These are phyloP conservation scores for Syrmaticus mikado DNA, from an alignment of 2,113 vertebrate species.

Conservation along the genomic window DNA sequence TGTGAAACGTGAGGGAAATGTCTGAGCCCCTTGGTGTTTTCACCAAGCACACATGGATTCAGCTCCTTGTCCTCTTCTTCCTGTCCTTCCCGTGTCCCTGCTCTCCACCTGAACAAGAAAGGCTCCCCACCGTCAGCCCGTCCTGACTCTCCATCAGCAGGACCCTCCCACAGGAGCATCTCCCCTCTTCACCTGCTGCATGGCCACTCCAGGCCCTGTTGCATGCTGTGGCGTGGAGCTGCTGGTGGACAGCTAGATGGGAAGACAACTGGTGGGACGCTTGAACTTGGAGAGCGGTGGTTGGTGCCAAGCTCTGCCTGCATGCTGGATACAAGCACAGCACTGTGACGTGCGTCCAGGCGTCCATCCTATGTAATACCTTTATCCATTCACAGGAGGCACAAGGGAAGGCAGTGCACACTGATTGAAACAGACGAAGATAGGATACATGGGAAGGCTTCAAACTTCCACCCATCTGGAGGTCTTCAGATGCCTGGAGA, in stretches of 20 bases:
- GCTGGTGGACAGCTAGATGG: not conserved
- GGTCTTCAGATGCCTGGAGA: rapidly evolving
- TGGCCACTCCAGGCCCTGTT: too few species aligned
- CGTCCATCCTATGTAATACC: not conserved
- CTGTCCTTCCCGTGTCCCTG: rapidly evolving
- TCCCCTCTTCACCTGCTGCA: not conserved
- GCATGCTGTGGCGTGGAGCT: rapidly evolving
- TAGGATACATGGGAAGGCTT: not conserved
- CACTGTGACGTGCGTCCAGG: rapidly evolving
- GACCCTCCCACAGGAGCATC: not conserved
- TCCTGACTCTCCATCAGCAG: not conserved
- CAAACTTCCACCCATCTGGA: rapidly evolving
- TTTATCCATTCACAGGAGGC: not conserved
- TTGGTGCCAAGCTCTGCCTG: rapidly evolving
- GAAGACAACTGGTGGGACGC: not conserved
- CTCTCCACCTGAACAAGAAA: not conserved
- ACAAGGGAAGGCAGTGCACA: rapidly evolving
- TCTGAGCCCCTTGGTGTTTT: not conserved
- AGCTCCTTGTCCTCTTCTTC: not conserved
- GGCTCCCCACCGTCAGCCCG: too few species aligned
- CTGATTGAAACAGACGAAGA: not conserved
- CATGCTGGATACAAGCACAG: rapidly evolving
- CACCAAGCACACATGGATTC: not conserved
- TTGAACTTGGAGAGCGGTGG: not conserved
- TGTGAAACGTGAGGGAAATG: rapidly evolving